phyloP scores from a whole-genome alignment of 2,888 invertebrate genomes.

The Cheilosia scutellata region DNA sequence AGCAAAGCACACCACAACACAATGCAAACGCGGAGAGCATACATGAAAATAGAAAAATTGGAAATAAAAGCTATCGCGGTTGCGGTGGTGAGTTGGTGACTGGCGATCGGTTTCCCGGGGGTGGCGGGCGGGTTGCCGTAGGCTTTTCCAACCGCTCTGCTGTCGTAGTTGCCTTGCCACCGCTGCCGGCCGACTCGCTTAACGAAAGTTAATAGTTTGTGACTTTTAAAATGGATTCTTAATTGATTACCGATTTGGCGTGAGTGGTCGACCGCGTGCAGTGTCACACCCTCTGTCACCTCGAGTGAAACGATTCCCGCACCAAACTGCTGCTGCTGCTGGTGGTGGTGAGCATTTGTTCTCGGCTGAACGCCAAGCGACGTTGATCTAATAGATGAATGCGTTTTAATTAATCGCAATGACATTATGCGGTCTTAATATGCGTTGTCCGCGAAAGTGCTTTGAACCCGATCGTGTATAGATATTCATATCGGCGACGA shows the following conservation, averaged over 20 bases:
- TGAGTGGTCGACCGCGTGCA: conserved; percentile 73
- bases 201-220: conserved; percentile 75
- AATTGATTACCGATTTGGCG: conserved; percentile 75
- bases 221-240: conserved; percentile 75
- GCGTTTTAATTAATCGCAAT: conserved; percentile 75
- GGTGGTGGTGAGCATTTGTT: conserved; percentile 62
- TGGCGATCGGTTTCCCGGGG: conserved; percentile 27
- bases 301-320: conserved; percentile 29
- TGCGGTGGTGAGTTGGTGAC: conserved; percentile 23
- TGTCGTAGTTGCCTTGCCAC: conserved; percentile 11
- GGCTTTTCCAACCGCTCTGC: background rate
- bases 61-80: conserved; percentile 20
- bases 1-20: conserved; percentile 50
- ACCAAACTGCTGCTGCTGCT: conserved; percentile 20
- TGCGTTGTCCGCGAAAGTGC: conserved; percentile 76
- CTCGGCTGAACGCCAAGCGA: conserved; percentile 58
- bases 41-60: conserved; percentile 36
- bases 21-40: conserved; percentile 47
- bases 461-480: conserved; percentile 55
- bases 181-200: conserved; percentile 33
- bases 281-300: conserved; percentile 76
- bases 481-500: background rate
- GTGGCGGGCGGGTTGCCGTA: background rate
- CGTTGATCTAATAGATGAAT: conserved; percentile 73
- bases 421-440: conserved; percentile 74